phyloP scores from a whole-genome alignment of 2,888 invertebrate species.

The Deilephila porcellus region DNA sequence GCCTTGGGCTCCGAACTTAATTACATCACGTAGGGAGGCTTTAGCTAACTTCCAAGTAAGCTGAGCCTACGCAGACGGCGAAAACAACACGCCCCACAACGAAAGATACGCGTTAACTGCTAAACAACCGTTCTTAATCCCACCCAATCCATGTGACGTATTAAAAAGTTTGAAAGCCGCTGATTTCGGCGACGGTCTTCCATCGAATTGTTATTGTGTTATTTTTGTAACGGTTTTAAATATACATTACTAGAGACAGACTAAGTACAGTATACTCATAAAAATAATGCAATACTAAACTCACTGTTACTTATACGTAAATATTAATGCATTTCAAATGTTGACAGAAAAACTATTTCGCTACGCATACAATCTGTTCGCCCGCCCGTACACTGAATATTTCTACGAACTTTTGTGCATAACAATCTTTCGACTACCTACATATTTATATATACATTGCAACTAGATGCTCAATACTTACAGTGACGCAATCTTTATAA shows the following conservation, averaged over 20 bases:
- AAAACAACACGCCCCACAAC: constrained; percentile 33
- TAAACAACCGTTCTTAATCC: constrained; percentile 43
- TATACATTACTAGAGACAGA: neutral
- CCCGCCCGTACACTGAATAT: neutral
- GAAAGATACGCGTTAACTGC: constrained; percentile 40
- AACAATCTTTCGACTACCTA: neutral
- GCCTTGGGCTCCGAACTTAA: constrained; percentile 51
- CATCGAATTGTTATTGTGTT: neutral
- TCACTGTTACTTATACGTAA: neutral
- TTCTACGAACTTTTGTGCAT: neutral
- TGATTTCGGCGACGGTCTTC: neutral
- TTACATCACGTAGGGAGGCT: constrained; percentile 65
- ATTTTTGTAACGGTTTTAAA: neutral
- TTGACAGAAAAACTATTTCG: constrained; percentile 4
- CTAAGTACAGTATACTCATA: no score
- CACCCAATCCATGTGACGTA: constrained; percentile 23
- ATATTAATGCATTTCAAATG: constrained; percentile 16
- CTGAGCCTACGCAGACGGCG: constrained; percentile 51
- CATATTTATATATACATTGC: neutral
- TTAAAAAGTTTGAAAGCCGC: constrained; percentile 24
- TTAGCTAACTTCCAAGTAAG: constrained; percentile 65
- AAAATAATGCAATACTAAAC: no score
- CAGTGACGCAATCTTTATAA: neutral
- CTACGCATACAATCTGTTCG: constrained; percentile 7
- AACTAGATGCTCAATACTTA: neutral